Base-by-base conservation (phyloP, 2,888 invertebrate genomes). In the Frankliniella fusca region DNA sequence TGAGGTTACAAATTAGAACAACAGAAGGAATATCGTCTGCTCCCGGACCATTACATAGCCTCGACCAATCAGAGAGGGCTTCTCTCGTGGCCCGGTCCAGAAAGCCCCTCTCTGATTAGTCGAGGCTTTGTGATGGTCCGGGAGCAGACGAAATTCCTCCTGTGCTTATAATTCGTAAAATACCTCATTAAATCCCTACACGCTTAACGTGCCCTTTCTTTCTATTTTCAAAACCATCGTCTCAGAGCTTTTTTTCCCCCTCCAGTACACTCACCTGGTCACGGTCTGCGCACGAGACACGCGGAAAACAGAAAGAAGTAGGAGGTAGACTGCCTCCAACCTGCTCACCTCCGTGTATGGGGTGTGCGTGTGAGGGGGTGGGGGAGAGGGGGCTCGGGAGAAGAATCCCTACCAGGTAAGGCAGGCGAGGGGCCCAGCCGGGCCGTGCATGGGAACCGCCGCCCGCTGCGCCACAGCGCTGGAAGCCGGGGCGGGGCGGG, bases 201-300 rank as follows among this genome's bases (percentile, higher is more conserved):
- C n/a, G n/a, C n/a, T n/a, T n/a, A 38, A 38, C 38, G 2, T 38
- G 38, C 38, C 5, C 5, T 38, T 38, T 38, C 5, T 38, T 38
- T 38, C 5, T 38, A 38, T 38, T 38, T 38, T 38, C 38, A 5
- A 38, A 3, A 38, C 5, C 2, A 38, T 38, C 38, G 38, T 5
- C 38, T 38, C 38, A 38, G 38, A n/a, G n/a, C n/a, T n/a, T 38
- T 38, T 61, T 61, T 61, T 15, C 61, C 0, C 15, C 18, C 18
- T 61, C 27, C 27, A 76, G 27, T 76, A 23, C 70, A 76, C 61
- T 61, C 70, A 76, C 70, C 70, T 76, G 23, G 70, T 76, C 70
- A 76, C 70, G 70, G 70, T 76, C 12, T 27, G 70, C 27, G 70
- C 70, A 76, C 70, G 27, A 11, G 10, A 27, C 12, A 27, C 8